Conservation (phyloP, 2,113 vertebrate species). For the Myotis brandtii region DNA sequence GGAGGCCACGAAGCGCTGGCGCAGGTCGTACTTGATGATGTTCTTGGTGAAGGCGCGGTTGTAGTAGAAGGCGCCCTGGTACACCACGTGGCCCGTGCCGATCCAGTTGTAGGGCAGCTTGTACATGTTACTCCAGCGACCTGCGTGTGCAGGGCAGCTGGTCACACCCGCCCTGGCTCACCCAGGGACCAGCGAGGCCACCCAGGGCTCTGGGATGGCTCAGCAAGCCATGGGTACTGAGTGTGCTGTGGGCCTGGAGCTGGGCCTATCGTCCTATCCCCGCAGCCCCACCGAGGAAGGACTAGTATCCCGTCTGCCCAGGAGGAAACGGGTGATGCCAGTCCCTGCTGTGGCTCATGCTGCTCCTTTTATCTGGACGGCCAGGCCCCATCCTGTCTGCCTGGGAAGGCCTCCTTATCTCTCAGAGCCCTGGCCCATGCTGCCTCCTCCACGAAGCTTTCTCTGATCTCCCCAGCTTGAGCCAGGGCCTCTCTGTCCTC, state of each 20-base stretch:
- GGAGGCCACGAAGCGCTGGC: constrained; percentile 93
- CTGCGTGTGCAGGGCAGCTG: constrained; percentile 54
- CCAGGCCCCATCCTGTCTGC: not conserved
- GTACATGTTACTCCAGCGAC: constrained; percentile 98
- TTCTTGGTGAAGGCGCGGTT: constrained; percentile 99
- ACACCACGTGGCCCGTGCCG: constrained; percentile 97
- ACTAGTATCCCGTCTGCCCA: not conserved
- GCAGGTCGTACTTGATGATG: constrained; percentile 98
- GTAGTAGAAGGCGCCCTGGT: constrained; percentile 96
- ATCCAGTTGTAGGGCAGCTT: constrained; percentile 99
- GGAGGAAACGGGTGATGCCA: not conserved
- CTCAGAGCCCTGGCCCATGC: not conserved
- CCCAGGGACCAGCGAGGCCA: not conserved
- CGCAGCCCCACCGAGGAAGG: not conserved
- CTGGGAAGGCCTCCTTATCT: not conserved
- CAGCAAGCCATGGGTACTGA: not conserved
- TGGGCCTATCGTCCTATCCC: not conserved
- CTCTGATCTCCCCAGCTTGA: not conserved
- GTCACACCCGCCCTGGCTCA: not conserved
- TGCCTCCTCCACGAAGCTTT: not conserved
- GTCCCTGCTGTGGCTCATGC: not conserved
- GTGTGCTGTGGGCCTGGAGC: not conserved
- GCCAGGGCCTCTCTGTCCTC: not conserved
- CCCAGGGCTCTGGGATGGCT: not conserved
- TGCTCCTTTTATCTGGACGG: not conserved